Conservation (phyloP, 2,797 vertebrate genomes). For the Acanthurus lineatus region DNA sequence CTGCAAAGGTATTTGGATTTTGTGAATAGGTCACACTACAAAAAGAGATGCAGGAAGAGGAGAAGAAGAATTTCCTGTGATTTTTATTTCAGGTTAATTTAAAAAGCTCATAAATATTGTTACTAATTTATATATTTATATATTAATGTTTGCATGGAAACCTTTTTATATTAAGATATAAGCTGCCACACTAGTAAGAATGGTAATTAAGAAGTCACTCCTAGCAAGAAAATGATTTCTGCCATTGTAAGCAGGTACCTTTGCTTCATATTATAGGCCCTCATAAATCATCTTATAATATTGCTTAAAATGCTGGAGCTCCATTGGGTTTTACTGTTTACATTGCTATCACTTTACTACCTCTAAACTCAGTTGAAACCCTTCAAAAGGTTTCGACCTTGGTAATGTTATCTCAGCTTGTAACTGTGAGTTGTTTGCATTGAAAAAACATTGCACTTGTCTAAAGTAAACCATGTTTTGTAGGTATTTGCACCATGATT, state of each 20-base stretch:
- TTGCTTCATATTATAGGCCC: not conserved
- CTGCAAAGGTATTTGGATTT: not conserved
- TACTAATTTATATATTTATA: not conserved
- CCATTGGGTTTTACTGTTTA: not conserved
- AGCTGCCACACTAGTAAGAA: not conserved
- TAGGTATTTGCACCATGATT: slow-evolving; percentile 90
- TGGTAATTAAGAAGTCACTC: not conserved
- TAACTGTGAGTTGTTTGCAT: not conserved
- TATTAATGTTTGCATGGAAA: not conserved
- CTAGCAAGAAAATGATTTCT: not conserved
- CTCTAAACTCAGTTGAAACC: not conserved
- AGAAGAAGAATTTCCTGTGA: not conserved
- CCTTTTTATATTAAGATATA: not conserved
- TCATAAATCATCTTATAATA: slow-evolving; percentile 2
- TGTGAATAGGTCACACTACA: not conserved
- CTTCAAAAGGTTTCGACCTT: not conserved
- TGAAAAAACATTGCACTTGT: not conserved
- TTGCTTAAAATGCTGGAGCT: not conserved
- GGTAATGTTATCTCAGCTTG: not conserved
- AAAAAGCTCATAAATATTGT: not conserved
- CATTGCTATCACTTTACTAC: not conserved
- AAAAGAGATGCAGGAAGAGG: not conserved
- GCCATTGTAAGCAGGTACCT: not conserved
- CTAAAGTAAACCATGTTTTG: slow-evolving; percentile 25
- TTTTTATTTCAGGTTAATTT: not conserved